Conservation (phyloP, 2,888 invertebrate species). For the Brenthis hecate region DNA sequence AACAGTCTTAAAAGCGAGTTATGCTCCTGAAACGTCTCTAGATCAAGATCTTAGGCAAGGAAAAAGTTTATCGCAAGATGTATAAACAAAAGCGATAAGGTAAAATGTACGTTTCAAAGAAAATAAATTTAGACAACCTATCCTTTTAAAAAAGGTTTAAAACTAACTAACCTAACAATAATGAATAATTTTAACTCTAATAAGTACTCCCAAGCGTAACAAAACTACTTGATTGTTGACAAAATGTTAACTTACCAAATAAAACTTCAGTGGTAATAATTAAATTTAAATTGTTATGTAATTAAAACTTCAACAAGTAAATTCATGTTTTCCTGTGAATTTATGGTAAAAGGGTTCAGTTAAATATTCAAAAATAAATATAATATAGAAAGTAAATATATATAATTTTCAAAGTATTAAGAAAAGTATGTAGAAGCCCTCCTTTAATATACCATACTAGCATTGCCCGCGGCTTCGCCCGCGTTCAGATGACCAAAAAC, state of each 20-base stretch:
- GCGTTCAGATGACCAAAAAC: too few relatives aligned
- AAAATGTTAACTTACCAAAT: background rate
- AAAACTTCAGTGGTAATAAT: background rate
- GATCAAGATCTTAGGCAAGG: conserved; percentile 21
- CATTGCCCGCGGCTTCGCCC: too few relatives aligned
- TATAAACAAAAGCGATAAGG: conserved; percentile 20
- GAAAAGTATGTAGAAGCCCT: too few relatives aligned
- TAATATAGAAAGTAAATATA: too few relatives aligned
- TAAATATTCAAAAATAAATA: too few relatives aligned
- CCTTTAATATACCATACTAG: too few relatives aligned
- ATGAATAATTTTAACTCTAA: conserved; percentile 14
- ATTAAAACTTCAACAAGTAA: background rate
- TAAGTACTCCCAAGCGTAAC: conserved; percentile 7
- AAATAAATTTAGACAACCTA: conserved; percentile 1
- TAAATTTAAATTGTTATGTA: too few relatives aligned
- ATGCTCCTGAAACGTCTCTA: conserved; percentile 28
- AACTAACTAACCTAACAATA: conserved; percentile 1
- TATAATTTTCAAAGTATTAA: too few relatives aligned
- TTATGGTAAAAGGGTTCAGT: too few relatives aligned
- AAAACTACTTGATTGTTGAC: background rate
- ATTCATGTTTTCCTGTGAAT: too few relatives aligned
- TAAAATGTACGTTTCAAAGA: conserved; percentile 3
- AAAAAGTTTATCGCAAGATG: conserved; percentile 26
- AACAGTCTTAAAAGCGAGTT: conserved; percentile 35
- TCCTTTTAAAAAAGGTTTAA: background rate